phyloP scores from a whole-genome alignment of 2,113 vertebrate genomes.

The Argyrosomus japonicus region DNA sequence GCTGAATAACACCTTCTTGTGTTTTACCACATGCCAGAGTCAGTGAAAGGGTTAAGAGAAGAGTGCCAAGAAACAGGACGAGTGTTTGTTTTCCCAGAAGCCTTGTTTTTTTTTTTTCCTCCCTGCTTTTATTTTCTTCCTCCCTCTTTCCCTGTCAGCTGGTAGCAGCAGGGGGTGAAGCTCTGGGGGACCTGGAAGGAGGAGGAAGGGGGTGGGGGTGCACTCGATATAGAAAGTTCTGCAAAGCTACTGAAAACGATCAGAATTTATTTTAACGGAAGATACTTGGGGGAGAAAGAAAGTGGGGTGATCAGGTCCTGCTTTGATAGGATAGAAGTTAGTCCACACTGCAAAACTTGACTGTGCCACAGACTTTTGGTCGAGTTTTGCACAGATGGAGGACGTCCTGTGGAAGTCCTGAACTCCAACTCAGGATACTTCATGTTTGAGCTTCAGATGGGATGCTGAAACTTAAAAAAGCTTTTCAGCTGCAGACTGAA shows the following conservation, averaged over 20 bases:
- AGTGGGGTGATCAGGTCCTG: neutral
- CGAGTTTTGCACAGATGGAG: neutral
- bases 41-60: slow-evolving; percentile 61
- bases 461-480: neutral
- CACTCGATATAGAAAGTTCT: slow-evolving; percentile 36
- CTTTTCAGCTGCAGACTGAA: neutral
- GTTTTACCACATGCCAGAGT: neutral
- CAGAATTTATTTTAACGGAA: slow-evolving; percentile 12
- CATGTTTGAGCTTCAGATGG: neutral
- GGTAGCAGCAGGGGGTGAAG: slow-evolving; percentile 61
- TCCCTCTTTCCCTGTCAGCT: slow-evolving; percentile 62
- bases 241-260: slow-evolving; percentile 47
- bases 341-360: neutral
- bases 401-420: too few species aligned
- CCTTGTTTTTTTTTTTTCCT: slow-evolving; percentile 31
- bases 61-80: slow-evolving; percentile 51
- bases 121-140: slow-evolving; percentile 49
- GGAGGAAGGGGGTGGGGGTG: slow-evolving; percentile 3
- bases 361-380: neutral
- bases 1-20: neutral
- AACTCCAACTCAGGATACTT: neutral
- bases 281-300: slow-evolving; percentile 1
- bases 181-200: slow-evolving; percentile 34
- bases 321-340: neutral
- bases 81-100: slow-evolving; percentile 73